Conservation (phyloP, 2,888 invertebrate species). For the Carabus problematicus region DNA sequence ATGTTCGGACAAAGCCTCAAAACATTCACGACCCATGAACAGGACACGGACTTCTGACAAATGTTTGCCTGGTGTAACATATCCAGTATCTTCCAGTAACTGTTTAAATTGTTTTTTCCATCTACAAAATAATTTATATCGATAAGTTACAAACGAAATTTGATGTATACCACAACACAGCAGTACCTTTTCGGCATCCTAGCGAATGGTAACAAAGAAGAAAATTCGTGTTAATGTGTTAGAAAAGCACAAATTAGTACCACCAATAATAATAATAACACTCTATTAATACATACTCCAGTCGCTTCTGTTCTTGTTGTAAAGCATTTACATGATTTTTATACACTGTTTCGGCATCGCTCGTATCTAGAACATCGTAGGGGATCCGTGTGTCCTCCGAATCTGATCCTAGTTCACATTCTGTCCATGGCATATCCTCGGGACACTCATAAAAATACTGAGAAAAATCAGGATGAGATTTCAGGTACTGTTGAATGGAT, state of each 20-base stretch:
- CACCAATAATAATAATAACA: conserved; percentile 35
- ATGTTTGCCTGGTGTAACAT: conserved; percentile 95
- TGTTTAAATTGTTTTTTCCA: conserved; percentile 95
- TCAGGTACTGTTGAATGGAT: conserved; percentile 83
- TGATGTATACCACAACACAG: background rate
- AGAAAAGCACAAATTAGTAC: conserved; percentile 47
- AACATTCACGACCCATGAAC: conserved; percentile 94
- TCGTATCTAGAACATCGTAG: conserved; percentile 88
- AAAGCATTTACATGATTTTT: conserved; percentile 90
- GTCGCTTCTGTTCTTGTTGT: conserved; percentile 89
- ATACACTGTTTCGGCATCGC: conserved; percentile 91
- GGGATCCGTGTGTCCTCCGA: conserved; percentile 81
- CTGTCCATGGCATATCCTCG: conserved; percentile 79
- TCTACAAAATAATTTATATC: conserved; percentile 60
- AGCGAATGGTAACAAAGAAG: conserved; percentile 35
- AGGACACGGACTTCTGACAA: conserved; percentile 88
- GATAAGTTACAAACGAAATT: conserved; percentile 52
- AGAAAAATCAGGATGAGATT: conserved; percentile 91
- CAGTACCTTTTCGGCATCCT: conserved; percentile 51
- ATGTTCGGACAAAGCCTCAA: conserved; percentile 87
- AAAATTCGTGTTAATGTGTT: conserved; percentile 39
- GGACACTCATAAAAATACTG: conserved; percentile 90
- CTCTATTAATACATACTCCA: conserved; percentile 74
- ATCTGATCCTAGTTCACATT: conserved; percentile 71
- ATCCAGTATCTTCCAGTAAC: conserved; percentile 90